Conservation (phyloP, 2,113 vertebrate genomes). For the Cynocephalus volans region DNA sequence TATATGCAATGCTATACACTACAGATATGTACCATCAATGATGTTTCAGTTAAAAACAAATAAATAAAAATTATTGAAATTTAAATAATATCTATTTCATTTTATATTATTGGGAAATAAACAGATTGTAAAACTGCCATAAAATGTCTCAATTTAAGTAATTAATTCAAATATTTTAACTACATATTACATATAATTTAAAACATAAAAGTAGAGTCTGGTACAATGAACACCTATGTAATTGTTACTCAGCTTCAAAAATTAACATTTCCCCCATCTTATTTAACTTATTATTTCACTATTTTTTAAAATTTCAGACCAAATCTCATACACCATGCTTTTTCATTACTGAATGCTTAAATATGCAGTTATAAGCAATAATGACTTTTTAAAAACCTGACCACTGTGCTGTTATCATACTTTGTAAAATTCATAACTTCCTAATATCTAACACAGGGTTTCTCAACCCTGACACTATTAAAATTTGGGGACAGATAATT, state of each 20-base stretch:
- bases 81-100: neutral
- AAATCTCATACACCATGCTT: neutral
- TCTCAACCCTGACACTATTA: neutral
- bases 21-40: too few relatives aligned
- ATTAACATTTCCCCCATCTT: neutral
- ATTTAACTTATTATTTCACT: neutral
- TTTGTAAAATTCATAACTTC: neutral
- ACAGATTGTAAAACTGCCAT: neutral
- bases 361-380: neutral
- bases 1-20: too few relatives aligned
- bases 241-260: neutral
- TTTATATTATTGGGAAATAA: neutral
- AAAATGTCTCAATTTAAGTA: neutral
- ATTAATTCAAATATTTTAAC: neutral
- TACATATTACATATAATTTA: slow-evolving; percentile 3
- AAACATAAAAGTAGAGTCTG: neutral
- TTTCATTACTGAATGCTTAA: neutral
- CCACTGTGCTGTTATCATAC: neutral
- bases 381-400: neutral
- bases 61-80: neutral
- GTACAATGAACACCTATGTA: neutral
- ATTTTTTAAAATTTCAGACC: neutral
- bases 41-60: too few relatives aligned
- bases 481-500: neutral
- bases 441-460: neutral